Evolutionary conservation across 2,797 vertebrate genomes (phyloP).

Genomic region (Semaprochilodus insignis): DNA sequence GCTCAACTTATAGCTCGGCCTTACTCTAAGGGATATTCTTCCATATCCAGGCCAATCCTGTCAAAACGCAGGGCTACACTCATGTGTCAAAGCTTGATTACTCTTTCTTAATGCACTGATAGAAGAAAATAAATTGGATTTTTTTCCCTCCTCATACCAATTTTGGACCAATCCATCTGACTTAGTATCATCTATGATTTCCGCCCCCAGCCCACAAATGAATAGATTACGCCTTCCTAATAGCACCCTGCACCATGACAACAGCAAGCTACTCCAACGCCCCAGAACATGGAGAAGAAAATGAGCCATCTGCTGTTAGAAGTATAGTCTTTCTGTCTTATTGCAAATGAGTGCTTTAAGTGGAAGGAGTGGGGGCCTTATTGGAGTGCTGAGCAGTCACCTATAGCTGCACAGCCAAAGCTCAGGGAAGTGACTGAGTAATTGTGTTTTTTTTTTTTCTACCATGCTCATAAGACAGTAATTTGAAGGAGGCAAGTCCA

Average conservation of each 20-base stretch:
- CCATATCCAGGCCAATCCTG: constrained; percentile 34
- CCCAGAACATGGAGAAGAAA: constrained; percentile 1
- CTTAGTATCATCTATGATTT: constrained; percentile 13
- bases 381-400: neutral
- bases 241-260: neutral
- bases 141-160: constrained; percentile 21
- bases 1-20: neutral
- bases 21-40: neutral
- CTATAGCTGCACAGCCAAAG: neutral
- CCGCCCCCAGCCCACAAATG: constrained; percentile 8
- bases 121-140: constrained; percentile 29
- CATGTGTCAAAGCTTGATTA: constrained; percentile 31
- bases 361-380: neutral
- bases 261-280: neutral
- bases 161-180: constrained; percentile 30
- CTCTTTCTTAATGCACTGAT: constrained; percentile 33
- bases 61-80: constrained; percentile 20
- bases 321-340: constrained; percentile 6
- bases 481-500: constrained; percentile 33
- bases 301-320: neutral
- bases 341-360: constrained; percentile 10
- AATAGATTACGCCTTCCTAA: constrained; percentile 20
- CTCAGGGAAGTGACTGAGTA: constrained; percentile 23
- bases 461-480: constrained; percentile 43
- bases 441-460: constrained; percentile 25